These are phyloP conservation scores for Balaeniceps rex DNA, from an alignment of 2,113 vertebrate genomes.

Conservation along the genomic window DNA sequence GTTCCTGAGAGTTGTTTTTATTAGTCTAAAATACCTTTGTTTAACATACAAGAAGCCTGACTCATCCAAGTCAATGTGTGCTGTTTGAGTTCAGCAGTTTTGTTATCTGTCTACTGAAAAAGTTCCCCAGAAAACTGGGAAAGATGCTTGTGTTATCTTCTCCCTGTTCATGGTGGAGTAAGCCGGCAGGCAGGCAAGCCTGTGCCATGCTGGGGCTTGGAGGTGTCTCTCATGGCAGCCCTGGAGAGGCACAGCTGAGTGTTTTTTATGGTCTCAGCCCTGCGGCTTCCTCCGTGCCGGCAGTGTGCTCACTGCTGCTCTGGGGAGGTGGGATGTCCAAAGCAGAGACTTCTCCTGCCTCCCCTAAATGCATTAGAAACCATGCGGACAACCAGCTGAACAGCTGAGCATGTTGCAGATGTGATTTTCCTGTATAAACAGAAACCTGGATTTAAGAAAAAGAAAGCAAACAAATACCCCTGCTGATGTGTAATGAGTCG, in stretches of 20 bases:
- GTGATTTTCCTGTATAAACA: neutral
- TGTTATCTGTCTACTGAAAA: neutral
- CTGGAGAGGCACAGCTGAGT: neutral
- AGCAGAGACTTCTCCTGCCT: neutral
- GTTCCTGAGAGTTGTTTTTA: neutral
- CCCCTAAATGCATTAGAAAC: accelerated
- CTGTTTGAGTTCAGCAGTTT: neutral
- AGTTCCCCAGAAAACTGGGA: neutral
- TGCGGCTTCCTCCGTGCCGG: neutral
- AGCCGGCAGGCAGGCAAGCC: neutral
- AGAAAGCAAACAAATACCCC: neutral
- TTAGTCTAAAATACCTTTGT: neutral
- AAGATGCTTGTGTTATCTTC: neutral
- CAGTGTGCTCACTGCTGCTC: neutral
- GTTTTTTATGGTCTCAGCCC: neutral
- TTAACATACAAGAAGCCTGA: neutral
- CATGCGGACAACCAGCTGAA: accelerated
- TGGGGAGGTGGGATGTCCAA: neutral
- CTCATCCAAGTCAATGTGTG: neutral
- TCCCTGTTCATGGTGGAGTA: accelerated
- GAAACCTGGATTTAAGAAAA: neutral
- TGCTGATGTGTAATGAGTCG: neutral
- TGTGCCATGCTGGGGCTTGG: neutral
- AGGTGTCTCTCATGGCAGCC: accelerated
- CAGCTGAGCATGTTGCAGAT: accelerated